These are phyloP conservation scores for Hippocampus abdominalis DNA, from an alignment of 2,113 vertebrate species.

Conservation along the genomic window DNA sequence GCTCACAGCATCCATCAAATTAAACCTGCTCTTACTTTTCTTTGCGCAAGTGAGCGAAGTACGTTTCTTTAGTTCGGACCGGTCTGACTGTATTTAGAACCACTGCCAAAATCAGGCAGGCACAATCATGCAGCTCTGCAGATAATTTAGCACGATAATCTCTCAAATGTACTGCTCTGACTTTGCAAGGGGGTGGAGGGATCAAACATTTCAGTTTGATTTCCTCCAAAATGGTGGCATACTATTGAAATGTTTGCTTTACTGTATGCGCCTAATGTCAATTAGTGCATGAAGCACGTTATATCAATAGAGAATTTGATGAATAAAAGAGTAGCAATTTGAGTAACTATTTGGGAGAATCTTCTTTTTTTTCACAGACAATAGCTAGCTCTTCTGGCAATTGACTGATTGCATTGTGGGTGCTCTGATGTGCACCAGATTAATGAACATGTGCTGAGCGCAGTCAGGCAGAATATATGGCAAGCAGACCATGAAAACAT, in stretches of 20 bases:
- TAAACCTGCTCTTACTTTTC: neutral
- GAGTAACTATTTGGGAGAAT: constrained; percentile 14
- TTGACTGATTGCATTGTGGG: constrained; percentile 54
- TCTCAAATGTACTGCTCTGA: constrained; percentile 42
- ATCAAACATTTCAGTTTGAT: constrained; percentile 17
- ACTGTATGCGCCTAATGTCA: constrained; percentile 33
- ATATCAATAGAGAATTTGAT: constrained; percentile 27
- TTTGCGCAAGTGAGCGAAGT: neutral
- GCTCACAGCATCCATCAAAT: neutral
- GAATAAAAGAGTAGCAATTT: constrained; percentile 37
- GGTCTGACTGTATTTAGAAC: constrained; percentile 45
- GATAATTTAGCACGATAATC: constrained; percentile 19
- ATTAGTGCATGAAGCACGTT: constrained; percentile 30
- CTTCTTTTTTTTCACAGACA: constrained; percentile 36
- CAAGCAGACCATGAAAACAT: constrained; percentile 54
- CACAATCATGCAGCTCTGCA: constrained; percentile 28
- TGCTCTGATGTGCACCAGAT: constrained; percentile 52
- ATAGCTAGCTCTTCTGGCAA: constrained; percentile 36
- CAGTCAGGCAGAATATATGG: constrained; percentile 48
- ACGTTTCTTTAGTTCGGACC: constrained; percentile 20
- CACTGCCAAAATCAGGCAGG: constrained; percentile 28
- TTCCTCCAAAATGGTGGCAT: constrained; percentile 25
- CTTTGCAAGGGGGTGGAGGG: constrained; percentile 3
- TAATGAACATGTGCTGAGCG: constrained; percentile 58
- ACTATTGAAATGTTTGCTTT: constrained; percentile 24